phyloP scores from a whole-genome alignment of 2,888 invertebrate genomes.

The Gymnocheta viridis region DNA sequence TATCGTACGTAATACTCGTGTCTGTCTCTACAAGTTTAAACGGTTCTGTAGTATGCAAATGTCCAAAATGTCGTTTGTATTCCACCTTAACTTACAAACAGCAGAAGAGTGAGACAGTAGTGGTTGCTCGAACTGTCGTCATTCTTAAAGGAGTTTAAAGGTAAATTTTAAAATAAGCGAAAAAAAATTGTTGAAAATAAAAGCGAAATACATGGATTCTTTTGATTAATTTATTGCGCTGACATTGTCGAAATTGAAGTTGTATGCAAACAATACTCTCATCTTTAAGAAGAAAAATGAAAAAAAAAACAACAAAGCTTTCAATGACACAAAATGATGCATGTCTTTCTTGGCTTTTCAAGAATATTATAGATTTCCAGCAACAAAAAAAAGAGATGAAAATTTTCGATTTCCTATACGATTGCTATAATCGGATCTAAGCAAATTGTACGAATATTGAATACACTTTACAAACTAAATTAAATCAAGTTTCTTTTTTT shows the following conservation, averaged over 20 bases:
- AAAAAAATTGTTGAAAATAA: slow-evolving; percentile 28
- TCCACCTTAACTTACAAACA: neutral
- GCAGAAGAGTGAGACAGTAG: neutral
- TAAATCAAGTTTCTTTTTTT: no score
- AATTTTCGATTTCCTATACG: neutral
- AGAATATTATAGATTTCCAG: slow-evolving; percentile 33
- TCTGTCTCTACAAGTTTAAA: slow-evolving; percentile 11
- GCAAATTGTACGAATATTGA: no score
- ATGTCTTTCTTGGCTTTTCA: slow-evolving; percentile 46
- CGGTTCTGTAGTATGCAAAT: slow-evolving; percentile 64
- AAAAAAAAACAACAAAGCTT: slow-evolving; percentile 46
- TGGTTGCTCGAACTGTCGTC: slow-evolving; percentile 40
- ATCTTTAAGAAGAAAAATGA: slow-evolving; percentile 5
- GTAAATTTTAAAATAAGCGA: slow-evolving; percentile 2
- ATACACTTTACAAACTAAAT: no score
- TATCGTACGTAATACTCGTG: neutral
- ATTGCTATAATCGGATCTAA: no score
- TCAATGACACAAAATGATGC: slow-evolving; percentile 69
- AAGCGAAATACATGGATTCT: slow-evolving; percentile 61
- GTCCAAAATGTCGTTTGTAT: slow-evolving; percentile 65
- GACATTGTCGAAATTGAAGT: slow-evolving; percentile 71
- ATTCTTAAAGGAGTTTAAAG: slow-evolving; percentile 23
- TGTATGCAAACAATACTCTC: slow-evolving; percentile 68
- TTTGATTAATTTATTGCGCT: slow-evolving; percentile 72
- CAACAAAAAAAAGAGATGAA: neutral